A percentile compares a stretch with the other conserved stretches of the same genome.
Evolutionary conservation across 2,888 invertebrate genomes (phyloP).

Genomic region (Eutolmus rufibarbis): DNA sequence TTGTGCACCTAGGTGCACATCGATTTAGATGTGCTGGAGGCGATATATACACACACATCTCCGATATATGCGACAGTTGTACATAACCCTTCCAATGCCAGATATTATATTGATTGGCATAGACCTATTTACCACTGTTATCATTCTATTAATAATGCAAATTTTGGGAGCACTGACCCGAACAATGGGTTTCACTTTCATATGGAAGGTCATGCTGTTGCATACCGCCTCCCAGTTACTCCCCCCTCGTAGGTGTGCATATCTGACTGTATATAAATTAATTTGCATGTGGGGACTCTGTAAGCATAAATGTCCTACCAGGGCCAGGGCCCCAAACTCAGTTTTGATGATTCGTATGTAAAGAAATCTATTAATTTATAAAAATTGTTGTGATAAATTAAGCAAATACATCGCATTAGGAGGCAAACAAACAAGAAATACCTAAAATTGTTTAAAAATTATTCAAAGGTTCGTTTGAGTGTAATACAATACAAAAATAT

Average conservation of each 20-base stretch:
- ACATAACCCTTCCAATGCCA: not conserved
- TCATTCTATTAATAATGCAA: constrained; percentile 46
- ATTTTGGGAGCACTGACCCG: constrained; percentile 45
- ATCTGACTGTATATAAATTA: not conserved
- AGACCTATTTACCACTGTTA: constrained; percentile 44
- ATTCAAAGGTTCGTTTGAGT: no score
- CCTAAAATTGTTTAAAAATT: no score
- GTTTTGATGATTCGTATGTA: not conserved
- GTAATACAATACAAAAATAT: no score
- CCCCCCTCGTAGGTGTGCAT: not conserved
- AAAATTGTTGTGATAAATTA: not conserved
- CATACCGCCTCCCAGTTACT: not conserved
- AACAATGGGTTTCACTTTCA: constrained; percentile 46
- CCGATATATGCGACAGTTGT: constrained; percentile 10
- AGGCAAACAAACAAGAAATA: not conserved
- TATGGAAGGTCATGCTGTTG: constrained; percentile 39
- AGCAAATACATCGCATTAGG: not conserved
- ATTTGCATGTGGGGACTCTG: not conserved
- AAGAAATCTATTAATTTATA: not conserved
- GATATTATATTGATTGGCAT: constrained; percentile 45
- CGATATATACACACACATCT: not conserved
- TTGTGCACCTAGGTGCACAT: constrained; percentile 24
- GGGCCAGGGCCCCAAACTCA: not conserved
- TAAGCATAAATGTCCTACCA: not conserved
- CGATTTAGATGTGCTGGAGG: not conserved